Conservation (phyloP, 2,797 vertebrate genomes). For the Coracias cyanogaster region DNA sequence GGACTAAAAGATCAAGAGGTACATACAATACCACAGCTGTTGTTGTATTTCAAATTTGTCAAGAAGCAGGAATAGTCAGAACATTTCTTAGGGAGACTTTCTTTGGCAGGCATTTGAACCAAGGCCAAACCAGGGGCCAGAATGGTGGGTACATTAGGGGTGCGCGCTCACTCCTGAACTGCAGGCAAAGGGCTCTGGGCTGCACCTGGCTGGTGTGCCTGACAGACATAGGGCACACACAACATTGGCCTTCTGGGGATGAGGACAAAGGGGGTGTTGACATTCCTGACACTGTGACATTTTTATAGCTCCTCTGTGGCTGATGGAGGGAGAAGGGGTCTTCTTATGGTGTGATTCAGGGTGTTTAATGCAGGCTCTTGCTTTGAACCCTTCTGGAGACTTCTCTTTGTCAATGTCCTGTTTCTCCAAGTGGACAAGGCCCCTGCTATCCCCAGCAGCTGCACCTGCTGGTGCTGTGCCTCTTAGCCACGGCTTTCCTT, state of each 20-base stretch:
- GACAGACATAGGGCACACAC: not conserved
- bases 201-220: not conserved
- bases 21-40: not conserved
- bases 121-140: rapidly evolving
- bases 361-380: not conserved
- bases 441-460: not conserved
- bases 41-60: not conserved
- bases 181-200: not conserved
- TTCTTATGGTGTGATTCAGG: not conserved
- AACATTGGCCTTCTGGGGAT: not conserved
- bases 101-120: not conserved
- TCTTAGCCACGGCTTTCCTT: not conserved
- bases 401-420: not conserved
- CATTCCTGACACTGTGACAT: not conserved
- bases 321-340: not conserved
- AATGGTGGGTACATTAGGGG: rapidly evolving
- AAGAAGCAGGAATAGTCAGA: not conserved
- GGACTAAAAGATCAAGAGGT: not conserved
- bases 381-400: not conserved
- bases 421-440: not conserved
- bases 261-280: not conserved
- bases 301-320: not conserved
- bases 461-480: not conserved
- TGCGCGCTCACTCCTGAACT: not conserved
- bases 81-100: not conserved